A percentile compares a stretch with the other conserved stretches of the same genome.
Conservation (phyloP, 1,140 invertebrate genomes). For the Zaprionus davidi region DNA sequence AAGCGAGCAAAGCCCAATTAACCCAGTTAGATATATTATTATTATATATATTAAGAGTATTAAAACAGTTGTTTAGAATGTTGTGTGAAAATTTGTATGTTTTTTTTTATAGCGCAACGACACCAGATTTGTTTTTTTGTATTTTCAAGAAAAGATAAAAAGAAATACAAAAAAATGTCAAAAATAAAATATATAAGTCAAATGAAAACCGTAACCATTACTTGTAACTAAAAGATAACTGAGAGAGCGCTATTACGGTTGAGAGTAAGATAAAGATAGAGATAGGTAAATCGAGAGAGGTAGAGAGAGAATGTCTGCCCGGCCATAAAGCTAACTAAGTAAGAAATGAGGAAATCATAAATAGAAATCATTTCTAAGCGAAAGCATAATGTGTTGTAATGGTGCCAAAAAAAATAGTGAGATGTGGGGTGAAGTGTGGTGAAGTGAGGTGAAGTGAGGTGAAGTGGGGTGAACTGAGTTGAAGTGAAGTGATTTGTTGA, state of each 20-base stretch:
- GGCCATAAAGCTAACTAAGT: conserved; percentile 65
- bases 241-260: conserved; percentile 57
- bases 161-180: conserved; percentile 76
- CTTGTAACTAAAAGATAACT: conserved; percentile 57
- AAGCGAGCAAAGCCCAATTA: conserved; percentile 73
- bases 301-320: conserved; percentile 51
- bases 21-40: conserved; percentile 37
- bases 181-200: conserved; percentile 73
- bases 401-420: conserved; percentile 47
- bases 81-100: conserved; percentile 56
- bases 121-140: conserved; percentile 67
- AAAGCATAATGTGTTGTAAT: conserved; percentile 58
- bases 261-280: conserved; percentile 43
- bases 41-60: conserved; percentile 31
- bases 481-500: conserved; percentile 46
- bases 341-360: conserved; percentile 46
- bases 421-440: conserved; percentile 15
- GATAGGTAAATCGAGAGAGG: conserved; percentile 37
- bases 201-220: conserved; percentile 74
- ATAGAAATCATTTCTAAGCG: conserved; percentile 53
- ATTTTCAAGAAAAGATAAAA: conserved; percentile 69
- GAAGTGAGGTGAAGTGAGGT: conserved; percentile 26
- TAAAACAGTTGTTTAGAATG: conserved; percentile 43
- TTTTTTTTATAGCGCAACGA: conserved; percentile 72
- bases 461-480: conserved; percentile 2